These are phyloP conservation scores for Benitochromis conjunctus DNA, from an alignment of 2,113 vertebrate species.

Conservation along the genomic window DNA sequence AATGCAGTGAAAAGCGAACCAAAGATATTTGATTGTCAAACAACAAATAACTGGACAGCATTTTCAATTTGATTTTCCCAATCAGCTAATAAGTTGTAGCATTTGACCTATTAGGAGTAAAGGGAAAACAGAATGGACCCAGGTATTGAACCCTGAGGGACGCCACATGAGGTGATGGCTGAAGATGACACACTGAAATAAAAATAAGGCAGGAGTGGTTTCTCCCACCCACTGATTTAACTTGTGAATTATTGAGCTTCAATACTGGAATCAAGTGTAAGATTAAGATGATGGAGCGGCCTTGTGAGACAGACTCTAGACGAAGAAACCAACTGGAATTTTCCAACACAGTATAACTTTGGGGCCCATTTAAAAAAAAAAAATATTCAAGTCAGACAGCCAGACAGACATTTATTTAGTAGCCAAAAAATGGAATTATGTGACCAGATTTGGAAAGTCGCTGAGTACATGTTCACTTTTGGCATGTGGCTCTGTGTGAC, in stretches of 20 bases:
- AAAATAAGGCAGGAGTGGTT: background rate
- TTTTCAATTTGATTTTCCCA: background rate
- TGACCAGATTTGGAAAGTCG: constrained; percentile 10
- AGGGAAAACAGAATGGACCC: background rate
- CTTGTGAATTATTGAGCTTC: background rate
- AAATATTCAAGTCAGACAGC: background rate
- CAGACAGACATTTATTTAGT: background rate
- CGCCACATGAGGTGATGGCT: background rate
- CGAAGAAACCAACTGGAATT: background rate
- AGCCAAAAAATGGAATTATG: background rate
- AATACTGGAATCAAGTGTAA: background rate
- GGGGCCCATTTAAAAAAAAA: background rate
- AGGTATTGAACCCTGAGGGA: background rate
- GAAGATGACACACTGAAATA: background rate
- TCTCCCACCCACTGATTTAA: background rate
- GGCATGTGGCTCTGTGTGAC: constrained; percentile 6
- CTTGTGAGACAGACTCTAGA: background rate
- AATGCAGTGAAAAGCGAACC: background rate
- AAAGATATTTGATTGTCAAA: background rate
- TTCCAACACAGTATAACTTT: background rate
- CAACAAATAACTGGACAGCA: background rate
- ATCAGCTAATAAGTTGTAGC: background rate
- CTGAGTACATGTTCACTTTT: constrained; percentile 12
- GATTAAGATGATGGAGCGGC: background rate
- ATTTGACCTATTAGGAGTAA: background rate